Evolutionary conservation across 2,888 invertebrate species (phyloP).

Genomic region (Andrena chrysosceles): DNA sequence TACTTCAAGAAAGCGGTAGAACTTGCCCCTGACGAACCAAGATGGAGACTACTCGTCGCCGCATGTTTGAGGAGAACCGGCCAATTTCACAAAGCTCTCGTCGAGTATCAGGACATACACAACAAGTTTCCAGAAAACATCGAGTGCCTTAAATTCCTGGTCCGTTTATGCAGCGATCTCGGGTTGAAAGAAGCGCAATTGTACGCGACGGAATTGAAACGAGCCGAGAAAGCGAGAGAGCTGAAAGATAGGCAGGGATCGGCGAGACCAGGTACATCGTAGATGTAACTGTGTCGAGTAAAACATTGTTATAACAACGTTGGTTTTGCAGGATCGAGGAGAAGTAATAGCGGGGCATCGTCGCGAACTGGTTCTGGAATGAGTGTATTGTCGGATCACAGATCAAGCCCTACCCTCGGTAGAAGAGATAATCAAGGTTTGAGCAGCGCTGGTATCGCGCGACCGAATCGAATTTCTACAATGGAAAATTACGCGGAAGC

Average conservation of each 20-base stretch:
- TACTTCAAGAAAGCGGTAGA: conserved; percentile 93
- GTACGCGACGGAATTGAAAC: conserved; percentile 94
- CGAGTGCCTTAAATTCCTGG: conserved; percentile 95
- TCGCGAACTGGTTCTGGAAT: conserved; percentile 87
- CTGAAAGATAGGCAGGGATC: conserved; percentile 87
- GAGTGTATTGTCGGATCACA: conserved; percentile 85
- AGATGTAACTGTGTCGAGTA: conserved; percentile 21
- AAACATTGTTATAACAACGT: conserved; percentile 12
- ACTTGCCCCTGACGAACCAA: conserved; percentile 87
- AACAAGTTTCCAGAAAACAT: conserved; percentile 97
- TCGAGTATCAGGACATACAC: conserved; percentile 94
- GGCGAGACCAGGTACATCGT: conserved; percentile 85
- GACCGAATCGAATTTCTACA: conserved; percentile 67
- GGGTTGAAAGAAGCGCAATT: conserved; percentile 95
- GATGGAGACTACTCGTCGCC: conserved; percentile 94
- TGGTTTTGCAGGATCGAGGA: conserved; percentile 84
- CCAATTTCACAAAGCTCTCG: conserved; percentile 93
- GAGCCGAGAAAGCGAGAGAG: conserved; percentile 87
- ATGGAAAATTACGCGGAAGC: conserved; percentile 74
- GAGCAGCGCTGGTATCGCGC: conserved; percentile 67
- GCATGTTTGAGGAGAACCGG: conserved; percentile 94
- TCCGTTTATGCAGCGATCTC: conserved; percentile 95
- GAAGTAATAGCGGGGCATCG: conserved; percentile 87
- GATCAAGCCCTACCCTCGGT: conserved; percentile 77
- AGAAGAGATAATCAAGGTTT: conserved; percentile 75